Percentiles rank a stretch among this genome's conserved stretches.
These are phyloP conservation scores for Myopa testacea DNA, from an alignment of 2,888 invertebrate genomes.

Conservation along the genomic window DNA sequence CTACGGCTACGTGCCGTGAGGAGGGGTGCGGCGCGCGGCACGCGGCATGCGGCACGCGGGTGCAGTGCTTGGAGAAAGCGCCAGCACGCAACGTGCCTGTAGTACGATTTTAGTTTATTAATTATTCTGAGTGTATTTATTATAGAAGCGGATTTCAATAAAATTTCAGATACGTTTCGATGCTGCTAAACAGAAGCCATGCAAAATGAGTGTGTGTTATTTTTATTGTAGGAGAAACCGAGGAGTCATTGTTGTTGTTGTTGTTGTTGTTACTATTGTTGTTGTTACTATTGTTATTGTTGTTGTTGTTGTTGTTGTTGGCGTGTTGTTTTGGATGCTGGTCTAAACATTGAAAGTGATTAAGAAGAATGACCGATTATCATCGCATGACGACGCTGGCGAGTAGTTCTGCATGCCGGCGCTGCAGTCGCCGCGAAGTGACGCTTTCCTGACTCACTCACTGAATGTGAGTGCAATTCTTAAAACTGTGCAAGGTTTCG, in stretches of 20 bases:
- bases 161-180: not conserved
- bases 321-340: not conserved
- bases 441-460: not conserved
- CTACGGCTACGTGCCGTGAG: conserved; percentile 62
- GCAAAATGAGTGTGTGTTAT: not conserved
- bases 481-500: not conserved
- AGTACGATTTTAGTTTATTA: conserved; percentile 15
- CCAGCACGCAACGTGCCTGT: not conserved
- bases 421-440: not conserved
- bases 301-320: too few species aligned
- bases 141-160: not conserved
- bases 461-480: too few species aligned
- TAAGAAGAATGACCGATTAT: not conserved
- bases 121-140: conserved; percentile 11
- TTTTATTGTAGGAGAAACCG: not conserved
- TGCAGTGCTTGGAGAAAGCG: conserved; percentile 12
- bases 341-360: not conserved
- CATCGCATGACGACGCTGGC: not conserved
- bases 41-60: not conserved
- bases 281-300: not conserved
- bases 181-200: not conserved
- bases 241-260: not conserved
- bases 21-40: not conserved
- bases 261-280: not conserved
- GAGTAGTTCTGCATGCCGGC: not conserved